Base-by-base conservation (phyloP, 1,140 invertebrate species). In the Zaprionus ornatus region DNA sequence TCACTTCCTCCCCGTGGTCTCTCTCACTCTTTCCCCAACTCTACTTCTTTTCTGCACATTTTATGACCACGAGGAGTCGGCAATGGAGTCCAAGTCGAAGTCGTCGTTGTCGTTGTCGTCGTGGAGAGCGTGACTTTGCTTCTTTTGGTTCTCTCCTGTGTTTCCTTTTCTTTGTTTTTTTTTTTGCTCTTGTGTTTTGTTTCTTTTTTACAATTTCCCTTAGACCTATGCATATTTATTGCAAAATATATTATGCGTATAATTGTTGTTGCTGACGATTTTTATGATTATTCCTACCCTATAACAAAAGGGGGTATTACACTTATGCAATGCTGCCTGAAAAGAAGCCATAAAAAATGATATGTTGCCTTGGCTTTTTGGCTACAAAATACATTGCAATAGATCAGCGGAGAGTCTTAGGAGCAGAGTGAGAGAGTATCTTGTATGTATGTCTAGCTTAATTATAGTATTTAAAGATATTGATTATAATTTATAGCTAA, bases 191-290 rank as follows among this genome's bases (percentile, higher is more conserved):
- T 63, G 3, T 37, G 4, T 27, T 29, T 23, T 29, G 62, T 17
- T 37, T 35, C 56, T 48, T 48, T 57, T 37, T 48, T 66, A 57
- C 50, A 73, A 73, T 66, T 73, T 73, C 37, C 23, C 54, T 35
- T 54, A 57, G 68, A 63, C 27, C 61, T 48, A 65, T 45, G 68
- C 74, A 80, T 80, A 90, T 88, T 90, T 88, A 84, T 88, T 77
- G 70, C 62, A 61, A 67, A 90, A 90, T 88, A 88, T 88, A 90
- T 85, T 90, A 82, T 85, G 85, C 85, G 86, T 90, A 90, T 88
- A 88, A 90, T 90, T 88, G 85, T 88, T 85, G 84, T 83, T 80
- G 84, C 77, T 80, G 68, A 59, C 65, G 76, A 71, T 69, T 52
- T 59, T 60, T 42, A 23, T 23, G 21, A 55, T 55, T 55, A 27